Evolutionary conservation across 2,888 invertebrate genomes (phyloP).

Genomic region (Leptinotarsa peninsularis): DNA sequence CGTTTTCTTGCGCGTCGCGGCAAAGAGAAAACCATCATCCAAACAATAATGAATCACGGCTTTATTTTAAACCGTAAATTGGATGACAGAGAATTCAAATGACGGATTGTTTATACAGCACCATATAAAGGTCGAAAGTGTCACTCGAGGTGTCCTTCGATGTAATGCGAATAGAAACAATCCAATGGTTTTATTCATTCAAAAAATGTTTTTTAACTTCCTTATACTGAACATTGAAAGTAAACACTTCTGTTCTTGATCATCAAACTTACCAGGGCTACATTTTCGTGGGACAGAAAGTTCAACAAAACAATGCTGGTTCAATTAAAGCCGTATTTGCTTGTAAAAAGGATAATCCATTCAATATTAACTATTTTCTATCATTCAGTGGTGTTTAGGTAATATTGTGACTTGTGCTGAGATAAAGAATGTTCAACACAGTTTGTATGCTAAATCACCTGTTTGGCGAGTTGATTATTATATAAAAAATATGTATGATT

Average conservation of each 20-base stretch:
- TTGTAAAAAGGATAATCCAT: not conserved
- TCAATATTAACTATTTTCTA: not conserved
- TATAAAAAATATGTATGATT: not conserved
- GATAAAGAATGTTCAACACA: not conserved
- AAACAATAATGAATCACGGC: slow-evolving; percentile 16
- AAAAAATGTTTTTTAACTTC: too few relatives aligned
- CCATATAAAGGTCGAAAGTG: not conserved
- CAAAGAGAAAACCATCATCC: not conserved
- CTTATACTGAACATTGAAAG: too few relatives aligned
- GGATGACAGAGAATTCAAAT: slow-evolving; percentile 4
- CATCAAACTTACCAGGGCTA: too few relatives aligned
- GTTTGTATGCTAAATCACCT: not conserved
- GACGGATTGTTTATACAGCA: not conserved
- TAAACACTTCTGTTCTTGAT: too few relatives aligned
- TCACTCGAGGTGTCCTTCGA: not conserved
- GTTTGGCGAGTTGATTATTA: not conserved
- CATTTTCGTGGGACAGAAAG: too few relatives aligned
- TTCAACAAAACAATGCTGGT: too few relatives aligned
- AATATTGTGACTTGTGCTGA: too few relatives aligned
- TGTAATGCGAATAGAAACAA: not conserved
- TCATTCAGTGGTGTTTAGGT: not conserved
- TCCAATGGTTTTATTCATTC: not conserved
- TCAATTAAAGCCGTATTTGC: too few relatives aligned
- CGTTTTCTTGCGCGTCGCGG: not conserved
- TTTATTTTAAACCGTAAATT: slow-evolving; percentile 19